These are phyloP conservation scores for Agriopis marginaria DNA, from an alignment of 2,888 invertebrate genomes.

Conservation along the genomic window DNA sequence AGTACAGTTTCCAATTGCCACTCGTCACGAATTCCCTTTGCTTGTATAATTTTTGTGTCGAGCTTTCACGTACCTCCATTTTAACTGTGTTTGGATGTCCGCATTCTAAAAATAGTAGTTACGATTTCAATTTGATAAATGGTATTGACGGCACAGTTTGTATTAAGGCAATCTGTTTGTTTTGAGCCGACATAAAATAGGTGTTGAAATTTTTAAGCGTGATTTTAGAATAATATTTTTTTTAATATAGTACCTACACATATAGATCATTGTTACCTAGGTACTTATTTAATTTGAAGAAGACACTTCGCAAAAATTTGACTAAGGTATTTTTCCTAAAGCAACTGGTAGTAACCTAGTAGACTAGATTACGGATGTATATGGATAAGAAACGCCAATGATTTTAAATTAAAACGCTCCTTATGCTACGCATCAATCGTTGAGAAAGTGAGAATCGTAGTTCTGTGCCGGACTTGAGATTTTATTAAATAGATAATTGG, in stretches of 20 bases:
- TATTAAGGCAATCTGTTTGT: constrained; percentile 39
- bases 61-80: constrained; percentile 50
- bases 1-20: constrained; percentile 81
- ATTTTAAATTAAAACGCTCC: too few species aligned
- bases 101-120: constrained; percentile 49
- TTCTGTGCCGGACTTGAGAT: too few species aligned
- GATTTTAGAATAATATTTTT: neutral
- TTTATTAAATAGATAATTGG: too few species aligned
- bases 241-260: neutral
- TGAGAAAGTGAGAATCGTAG: too few species aligned
- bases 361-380: too few species aligned
- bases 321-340: too few species aligned
- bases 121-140: constrained; percentile 58
- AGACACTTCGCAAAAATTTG: too few species aligned
- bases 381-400: too few species aligned
- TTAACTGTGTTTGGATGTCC: constrained; percentile 48
- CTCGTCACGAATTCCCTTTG: constrained; percentile 77
- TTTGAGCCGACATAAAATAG: neutral
- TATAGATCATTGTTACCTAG: too few species aligned
- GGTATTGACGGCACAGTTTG: constrained; percentile 44
- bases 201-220: neutral
- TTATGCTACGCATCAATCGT: too few species aligned
- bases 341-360: too few species aligned
- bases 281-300: too few species aligned
- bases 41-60: constrained; percentile 64